These are phyloP conservation scores for Nasonia vitripennis DNA, from an alignment of 1,140 invertebrate genomes.

Conservation along the genomic window DNA sequence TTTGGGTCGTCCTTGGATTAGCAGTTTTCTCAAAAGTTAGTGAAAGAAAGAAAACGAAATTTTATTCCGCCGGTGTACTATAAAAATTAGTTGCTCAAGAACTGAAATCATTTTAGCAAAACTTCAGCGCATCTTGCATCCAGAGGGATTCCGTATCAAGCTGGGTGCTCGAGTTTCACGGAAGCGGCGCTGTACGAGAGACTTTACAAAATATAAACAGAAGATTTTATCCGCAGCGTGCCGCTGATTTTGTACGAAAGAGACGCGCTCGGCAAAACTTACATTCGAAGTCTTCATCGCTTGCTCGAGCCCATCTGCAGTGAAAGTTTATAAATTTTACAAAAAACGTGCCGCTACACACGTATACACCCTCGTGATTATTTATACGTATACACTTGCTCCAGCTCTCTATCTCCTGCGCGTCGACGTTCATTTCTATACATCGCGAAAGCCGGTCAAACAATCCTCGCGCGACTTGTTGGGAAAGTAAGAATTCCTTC, in stretches of 20 bases:
- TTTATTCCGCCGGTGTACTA: too few species aligned
- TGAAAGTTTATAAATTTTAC: neutral
- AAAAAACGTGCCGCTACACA: neutral
- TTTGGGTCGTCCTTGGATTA: too few species aligned
- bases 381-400: neutral
- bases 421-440: neutral
- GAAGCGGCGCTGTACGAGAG: neutral
- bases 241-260: neutral
- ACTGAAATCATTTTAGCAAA: neutral
- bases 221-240: neutral
- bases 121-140: neutral
- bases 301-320: neutral
- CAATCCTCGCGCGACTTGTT: conserved; percentile 12
- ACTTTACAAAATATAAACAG: neutral
- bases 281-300: neutral
- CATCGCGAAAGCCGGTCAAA: conserved; percentile 12
- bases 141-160: neutral
- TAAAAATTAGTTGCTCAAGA: too few species aligned
- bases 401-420: neutral
- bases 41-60: too few species aligned
- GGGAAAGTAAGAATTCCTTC: conserved; percentile 16
- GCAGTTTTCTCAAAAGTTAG: too few species aligned
- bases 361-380: neutral
- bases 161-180: neutral
- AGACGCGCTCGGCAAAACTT: neutral